phyloP scores from a whole-genome alignment of 2,888 invertebrate species.

The Platycheirus albimanus region DNA sequence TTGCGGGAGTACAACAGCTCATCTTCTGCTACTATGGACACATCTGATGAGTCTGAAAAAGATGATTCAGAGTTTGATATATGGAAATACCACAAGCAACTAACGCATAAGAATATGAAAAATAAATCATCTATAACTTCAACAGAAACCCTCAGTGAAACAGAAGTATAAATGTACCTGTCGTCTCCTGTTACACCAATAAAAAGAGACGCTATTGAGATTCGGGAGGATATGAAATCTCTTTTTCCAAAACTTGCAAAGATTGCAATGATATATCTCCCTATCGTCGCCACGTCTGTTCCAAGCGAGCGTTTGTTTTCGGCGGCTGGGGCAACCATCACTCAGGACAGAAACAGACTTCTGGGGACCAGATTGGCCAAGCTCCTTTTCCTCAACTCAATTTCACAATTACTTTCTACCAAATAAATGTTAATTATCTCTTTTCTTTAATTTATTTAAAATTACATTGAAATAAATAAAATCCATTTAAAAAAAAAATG shows the following conservation, averaged over 20 bases:
- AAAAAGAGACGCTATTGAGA: constrained; percentile 58
- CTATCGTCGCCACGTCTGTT: constrained; percentile 78
- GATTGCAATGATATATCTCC: constrained; percentile 77
- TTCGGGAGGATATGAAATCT: constrained; percentile 68
- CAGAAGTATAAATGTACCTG: constrained; percentile 76
- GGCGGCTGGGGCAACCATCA: constrained; percentile 77
- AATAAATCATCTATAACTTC: constrained; percentile 36
- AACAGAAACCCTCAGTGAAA: constrained; percentile 45
- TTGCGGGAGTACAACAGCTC: too few species aligned
- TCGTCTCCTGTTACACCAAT: constrained; percentile 77
- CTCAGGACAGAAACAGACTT: constrained; percentile 60
- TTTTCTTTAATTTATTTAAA: neutral
- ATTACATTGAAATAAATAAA: too few species aligned
- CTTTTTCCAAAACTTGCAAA: constrained; percentile 70
- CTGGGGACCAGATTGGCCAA: constrained; percentile 45
- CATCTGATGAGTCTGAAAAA: too few species aligned
- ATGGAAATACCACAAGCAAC: too few species aligned
- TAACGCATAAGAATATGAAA: constrained; percentile 44
- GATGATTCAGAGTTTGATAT: too few species aligned
- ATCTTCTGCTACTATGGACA: too few species aligned
- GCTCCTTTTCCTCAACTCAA: constrained; percentile 46
- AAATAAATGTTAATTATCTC: neutral
- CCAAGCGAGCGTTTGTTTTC: constrained; percentile 78
- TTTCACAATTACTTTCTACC: constrained; percentile 16
- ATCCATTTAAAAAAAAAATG: neutral